phyloP scores from a whole-genome alignment of 2,113 vertebrate species.

The Solea solea region DNA sequence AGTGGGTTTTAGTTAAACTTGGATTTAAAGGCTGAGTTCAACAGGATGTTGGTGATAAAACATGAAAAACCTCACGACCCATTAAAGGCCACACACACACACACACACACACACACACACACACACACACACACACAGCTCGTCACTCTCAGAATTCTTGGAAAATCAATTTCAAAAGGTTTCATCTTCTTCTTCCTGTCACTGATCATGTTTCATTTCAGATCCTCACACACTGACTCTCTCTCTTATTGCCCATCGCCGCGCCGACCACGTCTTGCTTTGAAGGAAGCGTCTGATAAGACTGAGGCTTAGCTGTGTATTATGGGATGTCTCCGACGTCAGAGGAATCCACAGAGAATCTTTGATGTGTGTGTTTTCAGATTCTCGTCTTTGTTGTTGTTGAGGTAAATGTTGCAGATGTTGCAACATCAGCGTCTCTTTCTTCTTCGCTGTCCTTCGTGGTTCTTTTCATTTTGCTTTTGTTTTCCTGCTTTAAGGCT shows the following conservation, averaged over 20 bases:
- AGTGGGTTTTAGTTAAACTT: too few species aligned
- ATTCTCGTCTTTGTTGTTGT: not conserved
- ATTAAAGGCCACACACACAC: too few species aligned
- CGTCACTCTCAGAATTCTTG: slow-evolving; percentile 10
- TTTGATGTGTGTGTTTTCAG: too few species aligned
- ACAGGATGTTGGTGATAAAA: too few species aligned
- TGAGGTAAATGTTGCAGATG: slow-evolving; percentile 10
- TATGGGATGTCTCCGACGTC: slow-evolving; percentile 14
- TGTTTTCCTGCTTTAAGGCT: slow-evolving; percentile 1
- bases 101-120: too few species aligned
- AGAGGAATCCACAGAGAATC: too few species aligned
- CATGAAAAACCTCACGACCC: too few species aligned
- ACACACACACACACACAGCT: too few species aligned
- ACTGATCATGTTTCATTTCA: slow-evolving; percentile 1
- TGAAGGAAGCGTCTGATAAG: slow-evolving; percentile 20
- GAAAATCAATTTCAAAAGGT: slow-evolving; percentile 25
- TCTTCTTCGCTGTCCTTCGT: not conserved
- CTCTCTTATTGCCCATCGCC: slow-evolving; percentile 12
- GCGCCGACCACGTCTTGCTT: slow-evolving; percentile 2
- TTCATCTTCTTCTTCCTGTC: not conserved
- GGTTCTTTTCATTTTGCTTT: not conserved
- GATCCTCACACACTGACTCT: slow-evolving; percentile 10
- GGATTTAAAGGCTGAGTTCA: too few species aligned
- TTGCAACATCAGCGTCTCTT: not conserved
- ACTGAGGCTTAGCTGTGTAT: slow-evolving; percentile 1